phyloP scores from a whole-genome alignment of 2,113 vertebrate genomes.

The Octodon degus region DNA sequence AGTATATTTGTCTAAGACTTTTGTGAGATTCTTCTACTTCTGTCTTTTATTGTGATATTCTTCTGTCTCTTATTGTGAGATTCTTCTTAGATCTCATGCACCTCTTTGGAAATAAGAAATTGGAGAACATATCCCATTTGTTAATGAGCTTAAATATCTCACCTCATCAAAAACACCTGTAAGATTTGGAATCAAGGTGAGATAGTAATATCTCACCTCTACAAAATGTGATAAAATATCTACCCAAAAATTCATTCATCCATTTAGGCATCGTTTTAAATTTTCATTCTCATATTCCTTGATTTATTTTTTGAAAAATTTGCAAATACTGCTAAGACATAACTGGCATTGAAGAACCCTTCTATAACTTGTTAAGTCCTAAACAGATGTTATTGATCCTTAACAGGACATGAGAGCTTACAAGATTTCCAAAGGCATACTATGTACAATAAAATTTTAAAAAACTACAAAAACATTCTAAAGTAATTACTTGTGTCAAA shows the following conservation, averaged over 20 bases:
- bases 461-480: not conserved
- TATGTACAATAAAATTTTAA: not conserved
- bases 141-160: not conserved
- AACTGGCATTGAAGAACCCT: not conserved
- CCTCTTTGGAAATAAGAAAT: not conserved
- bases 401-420: not conserved
- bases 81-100: not conserved
- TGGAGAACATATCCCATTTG: not conserved
- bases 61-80: not conserved
- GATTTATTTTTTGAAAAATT: not conserved
- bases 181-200: not conserved
- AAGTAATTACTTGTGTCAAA: not conserved
- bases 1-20: not conserved
- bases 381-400: not conserved
- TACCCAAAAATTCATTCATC: not conserved
- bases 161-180: not conserved
- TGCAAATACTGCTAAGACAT: not conserved
- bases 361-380: not conserved
- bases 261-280: not conserved
- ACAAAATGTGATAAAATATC: not conserved
- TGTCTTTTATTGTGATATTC: not conserved
- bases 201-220: not conserved
- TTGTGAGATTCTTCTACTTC: not conserved
- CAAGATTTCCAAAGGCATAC: not conserved
- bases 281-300: not conserved